phyloP scores from a whole-genome alignment of 2,113 vertebrate species.

The Otis tarda region DNA sequence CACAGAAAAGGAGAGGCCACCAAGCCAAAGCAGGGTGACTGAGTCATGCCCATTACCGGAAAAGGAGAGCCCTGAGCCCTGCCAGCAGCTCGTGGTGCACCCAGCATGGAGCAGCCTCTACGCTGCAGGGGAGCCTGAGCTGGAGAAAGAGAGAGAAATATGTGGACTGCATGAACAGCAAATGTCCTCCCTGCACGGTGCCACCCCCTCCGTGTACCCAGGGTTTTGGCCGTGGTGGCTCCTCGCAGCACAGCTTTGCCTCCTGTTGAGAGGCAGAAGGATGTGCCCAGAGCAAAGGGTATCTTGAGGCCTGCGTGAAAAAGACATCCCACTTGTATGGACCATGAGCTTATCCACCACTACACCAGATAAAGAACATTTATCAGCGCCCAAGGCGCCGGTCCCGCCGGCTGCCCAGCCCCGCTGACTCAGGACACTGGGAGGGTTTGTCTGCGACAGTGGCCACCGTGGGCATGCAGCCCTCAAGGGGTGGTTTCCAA shows the following conservation, averaged over 20 bases:
- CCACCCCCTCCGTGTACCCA: neutral
- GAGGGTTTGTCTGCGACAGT: neutral
- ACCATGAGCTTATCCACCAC: too few relatives aligned
- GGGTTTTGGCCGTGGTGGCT: rapidly evolving
- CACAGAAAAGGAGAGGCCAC: neutral
- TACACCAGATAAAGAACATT: too few relatives aligned
- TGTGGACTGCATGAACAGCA: neutral
- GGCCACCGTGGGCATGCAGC: neutral
- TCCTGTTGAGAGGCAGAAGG: neutral
- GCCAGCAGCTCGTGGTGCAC: neutral
- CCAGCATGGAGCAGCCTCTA: neutral
- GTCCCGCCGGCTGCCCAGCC: neutral
- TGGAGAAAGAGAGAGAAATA: neutral
- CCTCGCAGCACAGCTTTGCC: neutral
- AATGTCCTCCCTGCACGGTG: rapidly evolving
- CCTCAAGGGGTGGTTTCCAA: neutral
- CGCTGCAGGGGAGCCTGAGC: neutral
- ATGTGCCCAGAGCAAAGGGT: neutral
- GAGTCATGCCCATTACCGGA: neutral
- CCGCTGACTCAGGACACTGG: neutral
- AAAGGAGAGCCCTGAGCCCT: neutral
- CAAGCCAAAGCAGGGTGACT: neutral
- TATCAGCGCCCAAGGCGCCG: too few relatives aligned
- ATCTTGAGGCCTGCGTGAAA: rapidly evolving
- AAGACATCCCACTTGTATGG: neutral